Evolutionary conservation across 2,797 vertebrate genomes (phyloP), one percentile per base, ranked within the genome.

Genomic region (Sarcoramphus papa): DNA sequence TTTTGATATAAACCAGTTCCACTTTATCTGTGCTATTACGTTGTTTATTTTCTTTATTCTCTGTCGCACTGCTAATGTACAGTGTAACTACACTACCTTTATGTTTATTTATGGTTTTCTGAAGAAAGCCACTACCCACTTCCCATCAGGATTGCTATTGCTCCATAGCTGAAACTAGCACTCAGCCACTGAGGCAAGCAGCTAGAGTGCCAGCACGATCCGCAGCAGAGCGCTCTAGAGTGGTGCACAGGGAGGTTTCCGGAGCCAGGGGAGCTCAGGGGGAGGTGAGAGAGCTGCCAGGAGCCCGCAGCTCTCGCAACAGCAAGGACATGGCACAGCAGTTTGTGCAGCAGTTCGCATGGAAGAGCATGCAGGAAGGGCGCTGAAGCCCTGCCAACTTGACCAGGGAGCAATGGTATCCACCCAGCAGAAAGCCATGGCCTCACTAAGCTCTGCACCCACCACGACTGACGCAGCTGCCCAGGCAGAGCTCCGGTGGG

Each of bases 211-310:
- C 1, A 1, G 65, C 24, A 27, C 2, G 9, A 35, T 27, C 33
- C 3, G 2, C 45, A 48, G 18, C 4, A 0, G 24, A 20, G 33
- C 9, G 1, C 33, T 11, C 33, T 7, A 68, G 33, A 1, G 4
- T 9, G 9, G 12, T 19, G 24, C 18, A 20, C 10, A 7, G 53
- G 18, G 27, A 18, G 3, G 5, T 54, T 53, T 54, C 53, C 53
- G 18, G 1, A 67, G 14, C 6, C 0, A 5, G 9, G 33, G 23
- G 7, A 19, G 48, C 43, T 19, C 12, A 7, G 17, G 31, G 23
- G 8, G 9, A 67, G 33, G 43, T 6, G 37, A 37, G 37, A 37
- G 37, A 37, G 37, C 37, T 4, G 10, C 10, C 37, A 37, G 37
- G 37, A 37, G 37, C 37, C 10, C 37, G 7, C 37, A 37, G 37